Evolutionary conservation across 2,113 vertebrate species (phyloP).

Genomic region (Cyanoderma ruficeps): DNA sequence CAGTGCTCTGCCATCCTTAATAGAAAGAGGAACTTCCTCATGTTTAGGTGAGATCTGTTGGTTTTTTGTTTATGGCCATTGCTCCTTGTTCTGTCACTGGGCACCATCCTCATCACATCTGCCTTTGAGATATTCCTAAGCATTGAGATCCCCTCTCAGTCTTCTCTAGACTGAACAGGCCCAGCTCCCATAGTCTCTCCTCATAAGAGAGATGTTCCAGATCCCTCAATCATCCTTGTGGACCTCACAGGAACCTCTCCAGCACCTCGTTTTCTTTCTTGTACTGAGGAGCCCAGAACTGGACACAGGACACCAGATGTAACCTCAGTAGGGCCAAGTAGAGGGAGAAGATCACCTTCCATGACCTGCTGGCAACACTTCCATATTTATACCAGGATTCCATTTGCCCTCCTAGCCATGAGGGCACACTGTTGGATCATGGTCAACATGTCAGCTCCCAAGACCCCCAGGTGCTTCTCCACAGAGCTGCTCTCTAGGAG

Average conservation of each 20-base stretch:
- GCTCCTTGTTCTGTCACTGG: rapidly evolving
- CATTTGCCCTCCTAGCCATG: background rate
- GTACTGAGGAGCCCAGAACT: background rate
- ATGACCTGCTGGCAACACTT: background rate
- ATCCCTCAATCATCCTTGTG: background rate
- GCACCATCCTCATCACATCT: background rate
- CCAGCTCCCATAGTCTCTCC: background rate
- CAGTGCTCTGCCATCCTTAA: background rate
- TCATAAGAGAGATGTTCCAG: background rate
- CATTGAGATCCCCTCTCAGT: background rate
- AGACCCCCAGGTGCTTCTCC: background rate
- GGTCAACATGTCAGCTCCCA: background rate
- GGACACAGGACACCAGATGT: background rate
- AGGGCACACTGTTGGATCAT: background rate
- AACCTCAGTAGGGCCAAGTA: background rate
- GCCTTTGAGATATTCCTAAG: background rate
- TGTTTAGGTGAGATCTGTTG: background rate
- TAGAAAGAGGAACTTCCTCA: background rate
- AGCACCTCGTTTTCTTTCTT: background rate
- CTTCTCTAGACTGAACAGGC: background rate
- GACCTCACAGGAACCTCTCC: background rate
- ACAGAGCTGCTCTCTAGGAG: background rate
- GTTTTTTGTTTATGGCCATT: background rate
- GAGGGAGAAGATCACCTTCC: background rate
- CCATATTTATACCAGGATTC: background rate